Evolutionary conservation across 1,140 invertebrate species (phyloP).

Genomic region (Trigoniulus corallinus): DNA sequence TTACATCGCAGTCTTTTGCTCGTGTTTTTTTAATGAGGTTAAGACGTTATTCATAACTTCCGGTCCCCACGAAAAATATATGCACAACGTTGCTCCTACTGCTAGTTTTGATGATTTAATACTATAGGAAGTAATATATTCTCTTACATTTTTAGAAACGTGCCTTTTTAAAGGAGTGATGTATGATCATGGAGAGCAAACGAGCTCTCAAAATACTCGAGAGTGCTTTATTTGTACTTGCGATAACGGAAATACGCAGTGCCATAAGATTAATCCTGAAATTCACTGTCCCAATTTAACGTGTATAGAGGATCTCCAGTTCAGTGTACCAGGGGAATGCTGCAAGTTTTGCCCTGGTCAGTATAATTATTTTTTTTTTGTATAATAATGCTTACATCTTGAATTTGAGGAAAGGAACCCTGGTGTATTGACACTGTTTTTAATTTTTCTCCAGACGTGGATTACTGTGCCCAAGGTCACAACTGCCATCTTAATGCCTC

Average conservation of each 20-base stretch:
- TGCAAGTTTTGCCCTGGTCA: slow-evolving; percentile 80
- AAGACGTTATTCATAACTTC: too few relatives aligned
- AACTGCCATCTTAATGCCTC: slow-evolving; percentile 64
- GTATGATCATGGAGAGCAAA: slow-evolving; percentile 65
- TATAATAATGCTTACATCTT: background rate
- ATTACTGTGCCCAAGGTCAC: slow-evolving; percentile 70
- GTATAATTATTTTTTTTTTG: slow-evolving; percentile 2
- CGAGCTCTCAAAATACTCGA: slow-evolving; percentile 47
- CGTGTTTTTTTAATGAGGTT: too few relatives aligned
- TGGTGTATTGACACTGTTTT: background rate
- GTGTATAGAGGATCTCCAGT: slow-evolving; percentile 58
- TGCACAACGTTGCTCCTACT: slow-evolving; percentile 11
- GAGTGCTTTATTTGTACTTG: slow-evolving; percentile 50
- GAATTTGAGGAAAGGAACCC: background rate
- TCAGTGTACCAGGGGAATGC: slow-evolving; percentile 64
- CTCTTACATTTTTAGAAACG: slow-evolving; percentile 39
- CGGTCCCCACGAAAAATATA: too few relatives aligned
- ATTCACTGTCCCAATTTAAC: slow-evolving; percentile 56
- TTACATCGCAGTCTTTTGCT: slow-evolving; percentile 3
- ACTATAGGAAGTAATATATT: slow-evolving; percentile 5
- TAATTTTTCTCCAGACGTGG: slow-evolving; percentile 42
- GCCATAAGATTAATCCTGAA: slow-evolving; percentile 50
- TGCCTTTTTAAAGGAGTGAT: slow-evolving; percentile 55
- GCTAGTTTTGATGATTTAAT: slow-evolving; percentile 8
- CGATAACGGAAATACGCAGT: slow-evolving; percentile 60